These are phyloP conservation scores for Acropora tenuis DNA, from an alignment of 64 coral and sea anemone genomes.

Conservation along the genomic window DNA sequence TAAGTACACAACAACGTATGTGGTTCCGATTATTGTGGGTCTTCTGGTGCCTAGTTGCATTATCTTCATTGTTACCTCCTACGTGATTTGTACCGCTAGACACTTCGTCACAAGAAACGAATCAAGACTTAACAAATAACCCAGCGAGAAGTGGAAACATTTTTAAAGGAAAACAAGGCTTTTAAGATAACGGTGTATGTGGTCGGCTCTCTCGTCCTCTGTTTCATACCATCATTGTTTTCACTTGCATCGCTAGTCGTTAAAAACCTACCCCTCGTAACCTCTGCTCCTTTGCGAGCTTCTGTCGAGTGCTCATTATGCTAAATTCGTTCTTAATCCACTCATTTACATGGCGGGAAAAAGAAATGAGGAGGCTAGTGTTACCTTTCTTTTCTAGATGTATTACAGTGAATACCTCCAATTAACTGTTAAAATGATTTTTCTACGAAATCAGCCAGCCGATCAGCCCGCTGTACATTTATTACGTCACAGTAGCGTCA, in stretches of 20 bases:
- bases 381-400: background rate
- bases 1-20: background rate
- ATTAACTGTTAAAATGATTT: no score
- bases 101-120: background rate
- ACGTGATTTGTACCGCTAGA: background rate
- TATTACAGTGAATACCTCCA: background rate
- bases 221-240: background rate
- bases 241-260: background rate
- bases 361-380: background rate
- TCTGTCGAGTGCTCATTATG: background rate
- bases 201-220: background rate
- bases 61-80: background rate
- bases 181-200: background rate
- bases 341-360: constrained; percentile 11
- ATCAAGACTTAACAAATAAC: background rate
- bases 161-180: background rate
- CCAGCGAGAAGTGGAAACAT: background rate
- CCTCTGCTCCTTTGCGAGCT: background rate
- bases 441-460: no score
- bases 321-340: constrained; percentile 6
- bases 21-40: background rate
- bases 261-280: background rate
- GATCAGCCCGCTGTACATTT: no score
- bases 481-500: no score
- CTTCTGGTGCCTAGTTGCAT: background rate